These are phyloP conservation scores for Alligator mississippiensis DNA, from an alignment of 2,113 vertebrate genomes.

Conservation along the genomic window DNA sequence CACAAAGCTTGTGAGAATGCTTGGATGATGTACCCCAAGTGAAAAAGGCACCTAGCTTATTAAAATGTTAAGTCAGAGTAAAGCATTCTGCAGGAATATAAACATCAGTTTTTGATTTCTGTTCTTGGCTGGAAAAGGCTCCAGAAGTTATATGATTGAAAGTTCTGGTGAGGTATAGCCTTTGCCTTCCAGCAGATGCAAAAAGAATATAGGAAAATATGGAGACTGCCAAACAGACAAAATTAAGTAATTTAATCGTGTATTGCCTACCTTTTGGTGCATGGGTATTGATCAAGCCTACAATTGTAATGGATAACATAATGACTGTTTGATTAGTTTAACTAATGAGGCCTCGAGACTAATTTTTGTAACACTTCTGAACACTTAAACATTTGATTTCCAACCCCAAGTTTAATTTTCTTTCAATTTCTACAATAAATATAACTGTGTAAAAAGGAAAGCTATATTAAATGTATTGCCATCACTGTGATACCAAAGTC, in stretches of 20 bases:
- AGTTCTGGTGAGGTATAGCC: not conserved
- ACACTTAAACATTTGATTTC: not conserved
- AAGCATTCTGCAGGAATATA: not conserved
- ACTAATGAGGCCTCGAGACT: not conserved
- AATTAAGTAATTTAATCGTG: not conserved
- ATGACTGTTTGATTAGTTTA: not conserved
- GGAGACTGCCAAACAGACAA: not conserved
- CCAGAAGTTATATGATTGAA: not conserved
- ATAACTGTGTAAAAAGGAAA: not conserved
- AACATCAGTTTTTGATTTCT: not conserved
- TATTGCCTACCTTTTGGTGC: not conserved
- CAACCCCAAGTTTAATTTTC: not conserved
- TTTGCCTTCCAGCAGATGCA: not conserved
- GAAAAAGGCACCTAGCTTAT: not conserved
- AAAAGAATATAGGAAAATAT: not conserved
- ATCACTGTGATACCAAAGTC: not conserved
- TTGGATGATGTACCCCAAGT: not conserved
- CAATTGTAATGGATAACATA: not conserved
- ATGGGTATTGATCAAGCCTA: not conserved
- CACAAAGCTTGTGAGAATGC: not conserved
- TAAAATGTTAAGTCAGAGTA: not conserved
- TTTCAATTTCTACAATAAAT: not conserved
- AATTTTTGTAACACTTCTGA: not conserved
- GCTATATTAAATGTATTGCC: not conserved
- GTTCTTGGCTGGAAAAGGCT: not conserved